Evolutionary conservation across 2,797 vertebrate genomes (phyloP), one percentile per base, ranked within the genome.

Genomic region (Oophaga sylvatica): DNA sequence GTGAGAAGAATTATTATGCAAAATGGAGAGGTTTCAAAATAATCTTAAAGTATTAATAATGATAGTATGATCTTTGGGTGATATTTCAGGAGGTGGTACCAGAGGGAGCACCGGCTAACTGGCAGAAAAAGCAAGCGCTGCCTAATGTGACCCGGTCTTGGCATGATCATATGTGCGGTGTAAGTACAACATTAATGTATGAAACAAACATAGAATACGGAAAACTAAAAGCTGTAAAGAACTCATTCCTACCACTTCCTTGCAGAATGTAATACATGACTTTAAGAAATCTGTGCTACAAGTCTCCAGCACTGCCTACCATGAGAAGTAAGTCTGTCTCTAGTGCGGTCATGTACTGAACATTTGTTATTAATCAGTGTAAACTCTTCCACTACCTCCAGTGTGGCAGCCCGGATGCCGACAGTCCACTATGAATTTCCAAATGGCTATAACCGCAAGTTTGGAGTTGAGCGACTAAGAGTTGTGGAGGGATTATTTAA

Each of bases 151-250:
- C 97, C 12, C 96, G 97, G 79, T 98, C 98, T 59, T 99, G 98
- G 97, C 98, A 99, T 91, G 99, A 99, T 94, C 99, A 99, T 91
- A 99, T 99, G 98, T 99, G 98, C 92, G 99, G 98, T 41, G 98
- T 99, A 95, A 97, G 96, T 93, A 86, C 12, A 53, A 57, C 8
- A 1, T 53, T 29, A 9, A 13, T 67, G 6, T 31, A 20, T 31
- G 17, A 12, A 13, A 48, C 29, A 26, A 70, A 70, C 16, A 29
- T 29, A 15, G 65, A 68, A 68, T 68, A 13, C 35, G 31, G 2
- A 41, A 45, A 41, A 19, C 19, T 8, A 73, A 73, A 2, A 3
- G 20, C 19, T 16, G 4, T 7, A n/a, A 7, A 20, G 29, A 45
- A 88, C 12, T 59, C 15, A 57, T 80, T 17, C 13, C 53, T 26